A percentile compares a stretch with the other conserved stretches of the same genome.
Conservation (phyloP, 2,797 vertebrate species). For the Eptatretus atami region DNA sequence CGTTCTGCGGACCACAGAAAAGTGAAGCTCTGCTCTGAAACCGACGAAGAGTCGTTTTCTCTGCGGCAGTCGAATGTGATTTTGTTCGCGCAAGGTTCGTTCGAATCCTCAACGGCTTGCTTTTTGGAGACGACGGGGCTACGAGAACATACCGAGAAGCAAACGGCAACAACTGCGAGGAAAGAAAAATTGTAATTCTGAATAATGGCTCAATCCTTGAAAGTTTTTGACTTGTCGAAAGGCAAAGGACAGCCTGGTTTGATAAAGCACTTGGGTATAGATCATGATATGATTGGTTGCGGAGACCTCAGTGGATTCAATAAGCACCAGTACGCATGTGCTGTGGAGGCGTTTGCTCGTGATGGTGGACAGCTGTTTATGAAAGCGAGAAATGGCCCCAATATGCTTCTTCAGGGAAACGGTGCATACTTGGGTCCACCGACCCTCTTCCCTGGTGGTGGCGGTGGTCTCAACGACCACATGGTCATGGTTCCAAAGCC, state of each 20-base stretch:
- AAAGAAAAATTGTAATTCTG: no score
- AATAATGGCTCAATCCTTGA: background rate
- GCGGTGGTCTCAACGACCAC: background rate
- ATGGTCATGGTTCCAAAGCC: constrained; percentile 4
- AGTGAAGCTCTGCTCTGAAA: no score
- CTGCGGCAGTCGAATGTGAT: no score
- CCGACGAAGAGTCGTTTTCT: no score
- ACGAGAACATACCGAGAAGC: no score
- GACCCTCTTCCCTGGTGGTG: background rate
- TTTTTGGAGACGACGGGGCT: no score
- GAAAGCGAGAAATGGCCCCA: background rate
- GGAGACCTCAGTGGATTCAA: background rate
- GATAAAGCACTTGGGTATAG: background rate
- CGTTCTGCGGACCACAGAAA: no score
- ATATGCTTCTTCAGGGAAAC: background rate
- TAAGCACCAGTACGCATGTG: constrained; percentile 3
- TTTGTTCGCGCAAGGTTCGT: no score
- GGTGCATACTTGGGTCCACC: constrained; percentile 3
- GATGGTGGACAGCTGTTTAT: background rate
- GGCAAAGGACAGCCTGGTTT: background rate
- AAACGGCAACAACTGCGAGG: no score
- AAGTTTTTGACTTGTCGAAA: constrained; percentile 2
- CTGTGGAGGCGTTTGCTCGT: constrained; percentile 2
- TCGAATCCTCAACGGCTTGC: no score
- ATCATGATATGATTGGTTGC: background rate